Evolutionary conservation across 2,113 vertebrate species (phyloP).

Genomic region (Clarias macrocephalus): DNA sequence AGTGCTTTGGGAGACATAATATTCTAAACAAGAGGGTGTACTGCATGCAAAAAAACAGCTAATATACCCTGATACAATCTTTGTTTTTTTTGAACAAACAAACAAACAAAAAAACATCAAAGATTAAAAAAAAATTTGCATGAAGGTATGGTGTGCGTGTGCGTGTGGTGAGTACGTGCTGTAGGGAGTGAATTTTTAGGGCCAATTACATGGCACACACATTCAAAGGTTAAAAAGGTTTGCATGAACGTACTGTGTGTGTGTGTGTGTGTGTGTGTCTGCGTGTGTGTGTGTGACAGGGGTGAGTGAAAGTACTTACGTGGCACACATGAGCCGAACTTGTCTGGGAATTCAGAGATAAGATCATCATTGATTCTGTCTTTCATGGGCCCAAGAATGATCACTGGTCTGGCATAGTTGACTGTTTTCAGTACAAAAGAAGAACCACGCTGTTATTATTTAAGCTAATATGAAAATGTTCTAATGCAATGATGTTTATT

Average conservation of each 20-base stretch:
- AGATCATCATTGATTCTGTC: conserved; percentile 96
- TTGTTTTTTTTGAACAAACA: no score
- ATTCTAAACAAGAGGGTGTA: not conserved
- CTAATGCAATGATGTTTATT: not conserved
- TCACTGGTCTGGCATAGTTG: conserved; percentile 90
- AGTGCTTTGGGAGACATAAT: not conserved
- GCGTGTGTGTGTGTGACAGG: not conserved
- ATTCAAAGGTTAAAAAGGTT: not conserved
- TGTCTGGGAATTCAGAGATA: conserved; percentile 97
- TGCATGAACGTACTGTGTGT: not conserved
- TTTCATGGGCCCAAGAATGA: conserved; percentile 98
- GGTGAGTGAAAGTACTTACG: conserved; percentile 79
- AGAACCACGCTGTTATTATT: not conserved
- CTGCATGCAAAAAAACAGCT: not conserved
- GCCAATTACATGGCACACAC: not conserved
- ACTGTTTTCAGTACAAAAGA: conserved; percentile 70
- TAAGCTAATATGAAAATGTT: not conserved
- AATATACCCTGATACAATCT: not conserved
- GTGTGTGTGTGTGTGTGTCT: not conserved
- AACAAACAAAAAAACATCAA: conserved; percentile 5
- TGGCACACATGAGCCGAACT: conserved; percentile 97
- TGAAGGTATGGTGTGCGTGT: not conserved
- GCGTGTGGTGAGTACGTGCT: not conserved
- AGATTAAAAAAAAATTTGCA: no score
- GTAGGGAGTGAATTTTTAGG: not conserved